Evolutionary conservation across 2,888 invertebrate genomes (phyloP).

Genomic region (Hydriomena furcata): DNA sequence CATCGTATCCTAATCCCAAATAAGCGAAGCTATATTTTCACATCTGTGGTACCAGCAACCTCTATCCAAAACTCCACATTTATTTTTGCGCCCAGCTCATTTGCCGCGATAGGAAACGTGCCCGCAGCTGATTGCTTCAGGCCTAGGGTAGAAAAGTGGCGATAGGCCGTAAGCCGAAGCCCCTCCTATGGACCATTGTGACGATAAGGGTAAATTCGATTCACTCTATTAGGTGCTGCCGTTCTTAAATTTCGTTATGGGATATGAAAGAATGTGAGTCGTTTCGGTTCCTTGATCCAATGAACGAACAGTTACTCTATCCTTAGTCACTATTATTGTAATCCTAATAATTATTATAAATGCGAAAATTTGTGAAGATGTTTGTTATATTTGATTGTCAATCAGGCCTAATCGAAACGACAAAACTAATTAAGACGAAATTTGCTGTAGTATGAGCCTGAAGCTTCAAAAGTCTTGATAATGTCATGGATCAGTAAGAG

Average conservation of each 20-base stretch:
- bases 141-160: slow-evolving; percentile 2
- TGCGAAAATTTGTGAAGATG: too few species aligned
- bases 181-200: slow-evolving; percentile 21
- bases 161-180: slow-evolving; percentile 11
- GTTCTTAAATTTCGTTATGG: slow-evolving; percentile 16
- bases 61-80: slow-evolving; percentile 18
- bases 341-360: too few species aligned
- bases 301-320: too few species aligned
- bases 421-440: too few species aligned
- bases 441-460: too few species aligned
- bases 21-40: not conserved
- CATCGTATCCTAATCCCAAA: too few species aligned
- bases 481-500: not conserved
- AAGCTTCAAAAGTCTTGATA: too few species aligned
- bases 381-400: too few species aligned
- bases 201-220: slow-evolving; percentile 34
- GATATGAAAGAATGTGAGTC: not conserved
- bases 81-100: slow-evolving; percentile 10
- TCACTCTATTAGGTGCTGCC: slow-evolving; percentile 27
- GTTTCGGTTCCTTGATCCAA: too few species aligned
- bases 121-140: slow-evolving; percentile 37
- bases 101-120: slow-evolving; percentile 47
- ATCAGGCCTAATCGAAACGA: too few species aligned
- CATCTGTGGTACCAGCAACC: slow-evolving; percentile 1
- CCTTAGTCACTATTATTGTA: too few species aligned